Evolutionary conservation across 2,797 vertebrate genomes (phyloP).

Genomic region (Enteromius trimaculatus): DNA sequence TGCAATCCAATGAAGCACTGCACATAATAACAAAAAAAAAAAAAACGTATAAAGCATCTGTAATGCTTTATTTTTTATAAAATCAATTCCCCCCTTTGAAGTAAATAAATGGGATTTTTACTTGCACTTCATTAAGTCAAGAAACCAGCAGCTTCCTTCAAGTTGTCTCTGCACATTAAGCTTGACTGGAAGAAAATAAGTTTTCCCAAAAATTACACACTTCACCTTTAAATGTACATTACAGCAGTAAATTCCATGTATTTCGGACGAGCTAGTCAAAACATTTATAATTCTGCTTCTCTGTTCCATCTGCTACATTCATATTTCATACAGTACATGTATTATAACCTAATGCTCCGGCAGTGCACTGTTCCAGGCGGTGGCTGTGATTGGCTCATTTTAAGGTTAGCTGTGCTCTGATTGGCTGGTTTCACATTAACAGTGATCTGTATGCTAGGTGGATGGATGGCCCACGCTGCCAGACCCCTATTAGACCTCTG

Average conservation of each 20-base stretch:
- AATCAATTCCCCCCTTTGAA: background rate
- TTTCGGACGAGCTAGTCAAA: slow-evolving; percentile 11
- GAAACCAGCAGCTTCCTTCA: background rate
- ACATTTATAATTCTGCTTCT: background rate
- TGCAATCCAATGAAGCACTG: background rate
- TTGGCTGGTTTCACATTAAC: slow-evolving; percentile 12
- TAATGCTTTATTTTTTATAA: background rate
- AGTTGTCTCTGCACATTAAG: background rate
- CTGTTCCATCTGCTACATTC: slow-evolving; percentile 1
- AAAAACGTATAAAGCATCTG: no score
- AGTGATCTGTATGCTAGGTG: slow-evolving; percentile 12
- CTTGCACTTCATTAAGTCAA: slow-evolving; percentile 2
- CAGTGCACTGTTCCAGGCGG: background rate
- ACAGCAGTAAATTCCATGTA: background rate
- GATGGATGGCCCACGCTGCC: background rate
- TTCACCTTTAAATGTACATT: background rate
- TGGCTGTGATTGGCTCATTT: slow-evolving; percentile 6
- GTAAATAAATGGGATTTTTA: background rate
- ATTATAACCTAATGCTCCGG: background rate
- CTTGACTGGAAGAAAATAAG: background rate
- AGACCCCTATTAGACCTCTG: slow-evolving; percentile 26
- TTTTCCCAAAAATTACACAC: background rate
- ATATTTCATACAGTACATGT: slow-evolving; percentile 8
- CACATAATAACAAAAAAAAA: background rate
- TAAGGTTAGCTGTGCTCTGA: slow-evolving; percentile 10